phyloP scores from a whole-genome alignment of 1,140 invertebrate genomes.

The Drosophila kepulauana region DNA sequence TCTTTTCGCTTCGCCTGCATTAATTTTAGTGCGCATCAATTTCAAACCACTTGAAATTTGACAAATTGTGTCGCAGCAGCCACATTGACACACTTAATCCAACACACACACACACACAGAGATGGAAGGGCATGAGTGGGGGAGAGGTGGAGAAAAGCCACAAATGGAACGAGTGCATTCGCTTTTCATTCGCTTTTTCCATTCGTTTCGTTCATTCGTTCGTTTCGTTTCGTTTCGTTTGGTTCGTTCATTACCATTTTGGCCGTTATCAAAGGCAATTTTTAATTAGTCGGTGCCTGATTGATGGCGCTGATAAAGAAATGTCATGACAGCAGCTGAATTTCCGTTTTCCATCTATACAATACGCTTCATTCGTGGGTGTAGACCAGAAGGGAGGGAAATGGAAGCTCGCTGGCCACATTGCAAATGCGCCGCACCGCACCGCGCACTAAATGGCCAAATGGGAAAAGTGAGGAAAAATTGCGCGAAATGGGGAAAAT shows the following conservation, averaged over 20 bases:
- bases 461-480: conserved; percentile 32
- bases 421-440: conserved; percentile 22
- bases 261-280: conserved; percentile 75
- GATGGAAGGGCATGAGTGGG: background rate
- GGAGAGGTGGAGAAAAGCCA: background rate
- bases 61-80: conserved; percentile 63
- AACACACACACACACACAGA: conserved; percentile 17
- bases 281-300: conserved; percentile 69
- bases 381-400: too few relatives aligned
- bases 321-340: conserved; percentile 76
- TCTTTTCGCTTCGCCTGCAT: conserved; percentile 16
- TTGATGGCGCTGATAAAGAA: conserved; percentile 74
- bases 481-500: conserved; percentile 22
- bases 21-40: conserved; percentile 55
- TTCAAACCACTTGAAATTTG: conserved; percentile 68
- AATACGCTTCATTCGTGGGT: background rate
- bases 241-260: conserved; percentile 55
- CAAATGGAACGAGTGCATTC: conserved; percentile 23
- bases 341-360: conserved; percentile 55
- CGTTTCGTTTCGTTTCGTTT: background rate
- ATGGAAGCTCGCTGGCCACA: conserved; percentile 8
- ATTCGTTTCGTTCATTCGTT: background rate
- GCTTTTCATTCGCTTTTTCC: conserved; percentile 3
- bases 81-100: conserved; percentile 52
- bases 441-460: conserved; percentile 34